phyloP scores from a whole-genome alignment of 2,113 vertebrate species.

The Muntiacus reevesi region DNA sequence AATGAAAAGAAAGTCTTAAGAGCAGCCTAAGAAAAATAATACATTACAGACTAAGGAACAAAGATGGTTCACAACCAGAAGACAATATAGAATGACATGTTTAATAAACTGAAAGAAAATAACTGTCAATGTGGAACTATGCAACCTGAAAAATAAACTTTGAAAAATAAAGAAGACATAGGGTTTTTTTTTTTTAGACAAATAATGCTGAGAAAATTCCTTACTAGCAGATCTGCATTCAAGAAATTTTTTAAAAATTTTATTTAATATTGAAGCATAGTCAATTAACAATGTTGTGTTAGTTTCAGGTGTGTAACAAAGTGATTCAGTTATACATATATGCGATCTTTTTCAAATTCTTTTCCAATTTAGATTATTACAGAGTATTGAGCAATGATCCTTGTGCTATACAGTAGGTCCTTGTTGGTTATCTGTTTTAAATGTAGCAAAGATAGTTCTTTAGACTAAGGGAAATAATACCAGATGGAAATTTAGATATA shows the following conservation, averaged over 20 bases:
- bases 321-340: background rate
- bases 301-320: background rate
- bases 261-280: background rate
- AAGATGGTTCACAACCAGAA: background rate
- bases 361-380: background rate
- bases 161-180: background rate
- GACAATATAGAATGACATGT: background rate
- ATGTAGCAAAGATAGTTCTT: background rate
- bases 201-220: background rate
- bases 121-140: background rate
- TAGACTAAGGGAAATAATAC: background rate
- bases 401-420: background rate
- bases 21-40: background rate
- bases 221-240: background rate
- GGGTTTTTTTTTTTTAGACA: background rate
- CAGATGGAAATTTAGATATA: background rate
- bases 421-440: background rate
- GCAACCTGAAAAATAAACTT: background rate
- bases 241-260: background rate
- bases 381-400: background rate
- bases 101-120: background rate
- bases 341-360: background rate
- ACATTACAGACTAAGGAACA: background rate
- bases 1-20: background rate
- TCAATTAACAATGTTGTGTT: background rate